phyloP scores from a whole-genome alignment of 2,888 invertebrate genomes.

The Petrophora chlorosata region DNA sequence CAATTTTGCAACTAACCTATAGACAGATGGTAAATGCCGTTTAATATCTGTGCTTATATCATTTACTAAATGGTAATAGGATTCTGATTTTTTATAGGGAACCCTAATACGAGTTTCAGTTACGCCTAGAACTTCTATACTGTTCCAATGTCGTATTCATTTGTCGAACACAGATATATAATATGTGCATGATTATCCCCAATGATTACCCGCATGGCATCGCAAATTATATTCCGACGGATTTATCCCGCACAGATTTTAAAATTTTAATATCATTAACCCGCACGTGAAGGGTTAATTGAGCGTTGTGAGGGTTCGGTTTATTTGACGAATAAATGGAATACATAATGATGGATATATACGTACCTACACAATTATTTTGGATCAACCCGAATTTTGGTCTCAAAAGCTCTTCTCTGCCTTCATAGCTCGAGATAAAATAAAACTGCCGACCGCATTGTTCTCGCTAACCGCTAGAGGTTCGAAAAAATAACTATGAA shows the following conservation, averaged over 20 bases:
- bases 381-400: neutral
- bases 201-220: slow-evolving; percentile 34
- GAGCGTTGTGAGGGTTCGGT: slow-evolving; percentile 19
- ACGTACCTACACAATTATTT: neutral
- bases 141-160: slow-evolving; percentile 39
- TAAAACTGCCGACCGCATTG: slow-evolving; percentile 38
- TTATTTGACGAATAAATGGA: slow-evolving; percentile 25
- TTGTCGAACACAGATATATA: slow-evolving; percentile 43
- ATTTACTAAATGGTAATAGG: too few relatives aligned
- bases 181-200: slow-evolving; percentile 36
- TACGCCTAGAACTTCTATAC: neutral
- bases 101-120: slow-evolving; percentile 1
- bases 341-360: slow-evolving; percentile 13
- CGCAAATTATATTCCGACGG: slow-evolving; percentile 28
- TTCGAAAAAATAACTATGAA: slow-evolving; percentile 44
- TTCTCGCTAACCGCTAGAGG: slow-evolving; percentile 39
- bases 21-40: too few relatives aligned
- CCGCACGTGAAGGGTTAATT: slow-evolving; percentile 19
- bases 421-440: slow-evolving; percentile 33
- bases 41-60: too few relatives aligned
- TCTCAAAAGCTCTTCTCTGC: neutral
- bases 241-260: slow-evolving; percentile 25
- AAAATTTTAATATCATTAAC: slow-evolving; percentile 23
- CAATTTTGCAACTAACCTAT: too few relatives aligned
- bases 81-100: too few relatives aligned